These are phyloP conservation scores for Muscidifurax raptorellus DNA, from an alignment of 1,140 invertebrate genomes.

Conservation along the genomic window DNA sequence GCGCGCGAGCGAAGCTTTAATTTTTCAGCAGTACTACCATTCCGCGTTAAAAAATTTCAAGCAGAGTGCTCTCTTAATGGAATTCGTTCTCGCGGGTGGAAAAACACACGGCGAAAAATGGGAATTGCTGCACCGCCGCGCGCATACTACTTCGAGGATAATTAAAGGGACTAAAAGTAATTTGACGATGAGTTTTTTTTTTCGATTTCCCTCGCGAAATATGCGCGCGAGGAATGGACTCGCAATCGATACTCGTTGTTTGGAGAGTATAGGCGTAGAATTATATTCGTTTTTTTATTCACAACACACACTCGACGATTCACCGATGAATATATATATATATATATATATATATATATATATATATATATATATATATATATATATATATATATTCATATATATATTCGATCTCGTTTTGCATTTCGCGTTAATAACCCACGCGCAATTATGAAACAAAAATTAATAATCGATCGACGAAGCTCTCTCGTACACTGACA, in stretches of 20 bases:
- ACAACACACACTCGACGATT: too few species aligned
- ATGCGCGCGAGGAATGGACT: not conserved
- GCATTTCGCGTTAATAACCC: too few species aligned
- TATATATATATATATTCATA: too few species aligned
- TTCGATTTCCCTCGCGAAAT: not conserved
- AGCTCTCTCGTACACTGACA: too few species aligned
- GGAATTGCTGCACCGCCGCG: not conserved
- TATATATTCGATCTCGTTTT: too few species aligned
- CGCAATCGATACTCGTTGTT: not conserved
- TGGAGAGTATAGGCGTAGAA: too few species aligned
- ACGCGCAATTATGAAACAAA: too few species aligned
- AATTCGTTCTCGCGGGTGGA: not conserved
- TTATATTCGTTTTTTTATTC: too few species aligned
- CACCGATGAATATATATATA: too few species aligned
- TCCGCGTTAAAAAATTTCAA: not conserved
- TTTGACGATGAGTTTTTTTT: not conserved
- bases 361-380: too few species aligned
- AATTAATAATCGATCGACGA: too few species aligned
- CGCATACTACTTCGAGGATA: not conserved
- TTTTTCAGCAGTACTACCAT: not conserved
- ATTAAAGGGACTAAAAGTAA: not conserved
- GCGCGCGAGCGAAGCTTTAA: not conserved
- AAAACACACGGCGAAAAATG: not conserved
- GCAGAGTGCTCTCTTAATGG: conserved; percentile 13
- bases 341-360: too few species aligned